These are phyloP conservation scores for Parthenolecanium corni DNA, from an alignment of 2,888 invertebrate genomes.

Conservation along the genomic window DNA sequence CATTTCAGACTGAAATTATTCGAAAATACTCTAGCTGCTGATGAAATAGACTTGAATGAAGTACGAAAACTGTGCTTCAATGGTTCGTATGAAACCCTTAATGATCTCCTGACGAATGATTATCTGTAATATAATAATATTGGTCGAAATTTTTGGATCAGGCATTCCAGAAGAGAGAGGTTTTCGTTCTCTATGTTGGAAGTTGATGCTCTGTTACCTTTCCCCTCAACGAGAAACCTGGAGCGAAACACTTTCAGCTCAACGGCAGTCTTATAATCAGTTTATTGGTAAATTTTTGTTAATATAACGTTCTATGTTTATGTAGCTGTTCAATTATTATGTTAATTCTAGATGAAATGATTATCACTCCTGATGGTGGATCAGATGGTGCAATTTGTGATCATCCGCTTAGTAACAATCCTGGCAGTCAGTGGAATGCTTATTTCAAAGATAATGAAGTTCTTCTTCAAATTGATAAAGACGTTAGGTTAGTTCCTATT, in stretches of 20 bases:
- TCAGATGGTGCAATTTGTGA: constrained; percentile 48
- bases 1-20: constrained; percentile 74
- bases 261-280: constrained; percentile 67
- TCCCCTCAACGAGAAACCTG: constrained; percentile 57
- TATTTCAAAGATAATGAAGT: constrained; percentile 98
- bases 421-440: constrained; percentile 89
- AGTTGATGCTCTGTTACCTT: constrained; percentile 72
- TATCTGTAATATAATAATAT: not conserved
- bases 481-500: constrained; percentile 56
- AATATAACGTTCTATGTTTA: no score
- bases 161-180: constrained; percentile 83
- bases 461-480: constrained; percentile 92
- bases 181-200: constrained; percentile 74
- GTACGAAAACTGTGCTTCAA: constrained; percentile 64
- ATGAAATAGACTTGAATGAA: constrained; percentile 56
- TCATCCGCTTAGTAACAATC: constrained; percentile 89
- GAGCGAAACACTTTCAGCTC: constrained; percentile 55
- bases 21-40: constrained; percentile 56
- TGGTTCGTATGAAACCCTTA: constrained; percentile 47
- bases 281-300: constrained; percentile 52
- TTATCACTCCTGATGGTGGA: constrained; percentile 63
- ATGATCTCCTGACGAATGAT: not conserved
- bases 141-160: constrained; percentile 38
- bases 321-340: not conserved
- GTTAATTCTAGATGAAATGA: constrained; percentile 60